Evolutionary conservation across 2,888 invertebrate species (phyloP).

Genomic region (Cheilosia impressa): DNA sequence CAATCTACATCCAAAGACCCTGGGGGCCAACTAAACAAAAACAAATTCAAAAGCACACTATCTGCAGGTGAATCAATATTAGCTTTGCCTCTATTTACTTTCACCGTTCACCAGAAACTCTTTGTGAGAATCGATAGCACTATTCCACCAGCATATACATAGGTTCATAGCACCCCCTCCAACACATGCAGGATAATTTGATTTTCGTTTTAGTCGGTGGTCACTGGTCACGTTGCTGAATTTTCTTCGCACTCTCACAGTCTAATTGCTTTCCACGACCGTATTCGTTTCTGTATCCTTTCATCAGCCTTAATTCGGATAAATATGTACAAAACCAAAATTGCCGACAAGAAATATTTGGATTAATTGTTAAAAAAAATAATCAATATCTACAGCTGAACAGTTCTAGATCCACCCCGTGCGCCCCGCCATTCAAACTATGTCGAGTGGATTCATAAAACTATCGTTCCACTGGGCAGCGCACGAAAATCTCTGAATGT

Average conservation of each 20-base stretch:
- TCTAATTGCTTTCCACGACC: slow-evolving; percentile 22
- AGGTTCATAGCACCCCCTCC: background rate
- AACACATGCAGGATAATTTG: slow-evolving; percentile 18
- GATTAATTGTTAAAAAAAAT: slow-evolving; percentile 26
- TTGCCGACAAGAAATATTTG: slow-evolving; percentile 18
- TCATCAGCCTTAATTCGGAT: slow-evolving; percentile 35
- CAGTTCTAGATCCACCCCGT: background rate
- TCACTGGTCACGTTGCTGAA: slow-evolving; percentile 5
- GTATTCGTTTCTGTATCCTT: slow-evolving; percentile 4
- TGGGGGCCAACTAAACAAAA: background rate
- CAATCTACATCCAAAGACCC: background rate
- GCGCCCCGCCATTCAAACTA: slow-evolving; percentile 1
- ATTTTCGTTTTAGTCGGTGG: slow-evolving; percentile 28
- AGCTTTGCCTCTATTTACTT: slow-evolving; percentile 50
- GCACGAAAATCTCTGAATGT: slow-evolving; percentile 20
- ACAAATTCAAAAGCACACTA: slow-evolving; percentile 18
- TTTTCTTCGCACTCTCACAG: background rate
- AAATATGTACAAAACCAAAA: slow-evolving; percentile 11
- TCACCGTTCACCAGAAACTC: slow-evolving; percentile 17
- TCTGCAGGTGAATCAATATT: slow-evolving; percentile 45
- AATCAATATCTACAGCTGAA: slow-evolving; percentile 36
- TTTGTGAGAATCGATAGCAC: slow-evolving; percentile 42
- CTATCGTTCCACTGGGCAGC: background rate
- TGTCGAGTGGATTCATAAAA: slow-evolving; percentile 35
- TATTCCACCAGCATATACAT: background rate